phyloP scores from a whole-genome alignment of 1,140 invertebrate genomes.

The Brachionus calyciflorus region DNA sequence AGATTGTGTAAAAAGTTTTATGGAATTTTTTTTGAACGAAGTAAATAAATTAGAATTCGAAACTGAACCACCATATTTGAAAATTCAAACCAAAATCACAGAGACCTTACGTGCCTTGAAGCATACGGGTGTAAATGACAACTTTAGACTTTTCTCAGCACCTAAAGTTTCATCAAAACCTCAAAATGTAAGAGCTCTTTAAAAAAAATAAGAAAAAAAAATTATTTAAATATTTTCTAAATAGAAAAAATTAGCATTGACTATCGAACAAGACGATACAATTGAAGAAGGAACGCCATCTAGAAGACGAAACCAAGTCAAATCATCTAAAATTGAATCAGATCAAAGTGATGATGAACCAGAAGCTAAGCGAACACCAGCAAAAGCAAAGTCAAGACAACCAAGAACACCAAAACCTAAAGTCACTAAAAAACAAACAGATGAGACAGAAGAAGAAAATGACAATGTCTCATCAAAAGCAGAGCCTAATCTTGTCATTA shows the following conservation, averaged over 20 bases:
- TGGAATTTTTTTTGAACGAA: constrained; percentile 45
- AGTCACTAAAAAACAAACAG: not conserved
- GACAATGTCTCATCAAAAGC: not conserved
- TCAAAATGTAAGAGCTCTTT: too few relatives aligned
- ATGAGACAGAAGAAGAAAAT: too few relatives aligned
- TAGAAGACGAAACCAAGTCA: not conserved
- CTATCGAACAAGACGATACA: not conserved
- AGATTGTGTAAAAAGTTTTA: constrained; percentile 37
- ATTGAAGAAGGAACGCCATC: not conserved
- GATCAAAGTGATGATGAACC: not conserved
- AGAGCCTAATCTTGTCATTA: not conserved
- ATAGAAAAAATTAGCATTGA: not conserved
- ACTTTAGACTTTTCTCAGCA: not conserved
- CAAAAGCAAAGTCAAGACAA: not conserved
- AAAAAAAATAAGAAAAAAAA: too few relatives aligned
- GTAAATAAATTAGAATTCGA: constrained; percentile 45
- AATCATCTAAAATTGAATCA: not conserved
- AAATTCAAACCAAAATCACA: constrained; percentile 8
- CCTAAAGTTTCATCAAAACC: not conserved
- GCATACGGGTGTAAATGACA: not conserved
- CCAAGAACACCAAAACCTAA: not conserved
- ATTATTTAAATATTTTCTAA: too few relatives aligned
- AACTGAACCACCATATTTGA: constrained; percentile 26
- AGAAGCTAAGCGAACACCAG: not conserved
- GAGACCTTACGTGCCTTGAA: constrained; percentile 2